Evolutionary conservation across 1,140 invertebrate species (phyloP).

Genomic region (Zelostemma sp.): DNA sequence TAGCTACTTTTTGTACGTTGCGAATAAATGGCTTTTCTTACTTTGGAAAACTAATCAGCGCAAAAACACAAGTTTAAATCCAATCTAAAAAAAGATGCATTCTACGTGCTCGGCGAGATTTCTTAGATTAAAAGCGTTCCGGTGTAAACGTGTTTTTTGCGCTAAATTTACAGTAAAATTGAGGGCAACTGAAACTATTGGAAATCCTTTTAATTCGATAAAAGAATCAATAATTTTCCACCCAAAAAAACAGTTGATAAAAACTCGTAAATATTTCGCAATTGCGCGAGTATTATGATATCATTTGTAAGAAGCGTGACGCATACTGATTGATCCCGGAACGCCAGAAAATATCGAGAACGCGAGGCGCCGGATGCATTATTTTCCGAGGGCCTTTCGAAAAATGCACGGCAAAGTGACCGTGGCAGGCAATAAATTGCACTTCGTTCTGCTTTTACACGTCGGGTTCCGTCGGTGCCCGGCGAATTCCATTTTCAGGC

Average conservation of each 20-base stretch:
- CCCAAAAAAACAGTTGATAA: no score
- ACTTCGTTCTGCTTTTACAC: slow-evolving; percentile 4
- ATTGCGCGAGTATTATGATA: background rate
- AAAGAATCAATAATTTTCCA: no score
- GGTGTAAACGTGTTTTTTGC: no score
- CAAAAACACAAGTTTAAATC: slow-evolving; percentile 16
- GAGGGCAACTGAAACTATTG: no score
- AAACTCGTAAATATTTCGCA: no score
- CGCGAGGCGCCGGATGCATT: background rate
- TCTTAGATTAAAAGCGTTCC: slow-evolving; percentile 13
- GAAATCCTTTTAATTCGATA: no score
- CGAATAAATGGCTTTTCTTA: background rate
- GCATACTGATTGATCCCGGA: slow-evolving; percentile 12
- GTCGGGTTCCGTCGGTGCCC: background rate
- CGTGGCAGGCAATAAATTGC: background rate
- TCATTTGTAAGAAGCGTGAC: background rate
- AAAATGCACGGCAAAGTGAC: slow-evolving; percentile 3
- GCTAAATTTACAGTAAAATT: no score
- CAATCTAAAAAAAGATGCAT: no score
- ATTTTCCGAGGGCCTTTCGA: slow-evolving; percentile 2
- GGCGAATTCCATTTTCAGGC: slow-evolving; percentile 6
- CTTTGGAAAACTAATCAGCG: background rate
- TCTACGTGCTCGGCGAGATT: no score
- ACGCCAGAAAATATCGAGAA: background rate
- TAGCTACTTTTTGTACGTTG: background rate